Base-by-base conservation (phyloP, 2,113 vertebrate genomes). In the Xiphophorus couchianus region DNA sequence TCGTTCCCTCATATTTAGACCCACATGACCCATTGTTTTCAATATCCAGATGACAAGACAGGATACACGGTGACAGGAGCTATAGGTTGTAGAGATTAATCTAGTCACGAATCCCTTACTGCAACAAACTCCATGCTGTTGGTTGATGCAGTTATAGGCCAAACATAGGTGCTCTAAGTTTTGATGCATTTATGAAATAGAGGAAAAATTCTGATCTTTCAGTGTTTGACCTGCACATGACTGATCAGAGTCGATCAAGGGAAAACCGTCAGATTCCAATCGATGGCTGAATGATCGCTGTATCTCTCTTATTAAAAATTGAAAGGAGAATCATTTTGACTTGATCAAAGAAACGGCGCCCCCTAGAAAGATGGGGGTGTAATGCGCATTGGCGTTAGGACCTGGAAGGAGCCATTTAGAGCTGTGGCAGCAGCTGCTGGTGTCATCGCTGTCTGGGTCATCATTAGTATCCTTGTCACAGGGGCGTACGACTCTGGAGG, bases 401-500 rank as follows among this genome's bases (percentile, higher is more conserved):
- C 86, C 86, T 33, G 69, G 77, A 77, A 81, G 74, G 77, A 87
- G 77, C 37, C 76, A 62, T 82, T 72, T 89, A 76, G 83, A 90
- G 83, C 83, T 83, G 81, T 86, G 77, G 84, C 61, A 85, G 84
- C 83, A 81, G 82, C 83, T 83, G 84, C 73, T 69, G 19, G 69
- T 87, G 78, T 78, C 76, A 44, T 85, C 61, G 77, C 72, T 76
- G 82, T 73, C 81, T 22, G 58, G 84, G 88, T 90, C 87, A 90
- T 83, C 77, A 86, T 92, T 89, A 84, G 81, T 85, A 81, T 88
- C 87, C 81, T 75, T 84, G 82, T 89, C 87, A 86, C 74, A 64
- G 82, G 83, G 82, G 81, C 80, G 80, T 88, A 78, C 82, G 84
- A 79, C 84, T 87, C 81, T 62, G 44, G 82, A 85, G 89, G 80